These are phyloP conservation scores for Lepeophtheirus nordmannii DNA, from an alignment of 2,888 invertebrate genomes.

Conservation along the genomic window DNA sequence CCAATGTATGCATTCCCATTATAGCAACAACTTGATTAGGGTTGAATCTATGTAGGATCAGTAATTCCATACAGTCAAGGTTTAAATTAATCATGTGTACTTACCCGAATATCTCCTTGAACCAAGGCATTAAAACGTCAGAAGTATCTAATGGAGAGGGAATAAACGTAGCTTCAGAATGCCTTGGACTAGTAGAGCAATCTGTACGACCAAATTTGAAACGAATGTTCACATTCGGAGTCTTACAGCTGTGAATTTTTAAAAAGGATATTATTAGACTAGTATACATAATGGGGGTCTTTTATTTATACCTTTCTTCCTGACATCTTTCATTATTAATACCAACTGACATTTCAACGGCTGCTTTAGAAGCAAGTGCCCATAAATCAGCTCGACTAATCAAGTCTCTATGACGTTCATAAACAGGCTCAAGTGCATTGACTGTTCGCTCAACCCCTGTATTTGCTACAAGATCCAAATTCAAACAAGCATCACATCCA, in stretches of 20 bases:
- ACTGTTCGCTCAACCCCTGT: background rate
- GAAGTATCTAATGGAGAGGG: background rate
- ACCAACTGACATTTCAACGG: background rate
- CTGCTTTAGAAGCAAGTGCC: slow-evolving; percentile 7
- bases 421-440: background rate
- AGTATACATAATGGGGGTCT: background rate
- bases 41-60: background rate
- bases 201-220: slow-evolving; percentile 14
- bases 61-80: background rate
- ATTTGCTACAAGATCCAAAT: background rate
- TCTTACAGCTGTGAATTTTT: background rate
- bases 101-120: background rate
- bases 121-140: slow-evolving; percentile 1
- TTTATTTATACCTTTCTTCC: background rate
- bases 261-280: background rate
- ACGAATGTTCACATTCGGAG: background rate
- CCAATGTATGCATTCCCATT: slow-evolving; percentile 16
- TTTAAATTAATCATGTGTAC: background rate
- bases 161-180: background rate
- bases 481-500: slow-evolving; percentile 17
- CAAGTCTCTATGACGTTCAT: background rate
- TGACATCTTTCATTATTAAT: background rate
- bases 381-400: slow-evolving; percentile 19
- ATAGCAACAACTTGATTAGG: slow-evolving; percentile 8
- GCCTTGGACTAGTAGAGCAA: slow-evolving; percentile 2